Conservation (phyloP, 2,113 vertebrate species). For the Bagarius yarrelli region DNA sequence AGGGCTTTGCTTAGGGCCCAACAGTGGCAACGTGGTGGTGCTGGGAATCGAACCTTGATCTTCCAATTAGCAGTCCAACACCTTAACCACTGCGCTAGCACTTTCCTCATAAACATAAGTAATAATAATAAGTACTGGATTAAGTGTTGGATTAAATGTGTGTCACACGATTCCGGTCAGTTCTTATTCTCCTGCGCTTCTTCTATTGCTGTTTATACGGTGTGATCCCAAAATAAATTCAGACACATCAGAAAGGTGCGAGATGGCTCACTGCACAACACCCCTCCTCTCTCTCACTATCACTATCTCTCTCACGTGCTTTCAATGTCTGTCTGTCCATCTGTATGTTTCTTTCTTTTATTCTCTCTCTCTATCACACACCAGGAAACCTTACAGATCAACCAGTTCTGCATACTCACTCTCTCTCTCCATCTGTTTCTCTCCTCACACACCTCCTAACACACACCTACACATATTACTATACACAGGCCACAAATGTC, state of each 20-base stretch:
- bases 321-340: slow-evolving; percentile 49
- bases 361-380: slow-evolving; percentile 54
- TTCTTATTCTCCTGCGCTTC: slow-evolving; percentile 56
- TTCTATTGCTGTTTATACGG: slow-evolving; percentile 70
- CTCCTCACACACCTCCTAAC: not conserved
- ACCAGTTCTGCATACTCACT: slow-evolving; percentile 31
- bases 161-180: not conserved
- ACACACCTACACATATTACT: not conserved
- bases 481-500: slow-evolving; percentile 2
- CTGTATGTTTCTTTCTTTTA: slow-evolving; percentile 61
- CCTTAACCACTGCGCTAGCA: too few species aligned
- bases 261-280: slow-evolving; percentile 71
- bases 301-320: slow-evolving; percentile 62
- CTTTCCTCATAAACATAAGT: too few species aligned
- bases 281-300: slow-evolving; percentile 68
- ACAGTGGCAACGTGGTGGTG: too few species aligned
- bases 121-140: too few species aligned
- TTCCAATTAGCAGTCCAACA: too few species aligned
- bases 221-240: slow-evolving; percentile 76
- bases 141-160: not conserved
- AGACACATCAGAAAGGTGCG: slow-evolving; percentile 75
- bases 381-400: slow-evolving; percentile 45
- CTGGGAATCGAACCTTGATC: too few species aligned
- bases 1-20: too few species aligned
- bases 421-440: not conserved